Conservation (phyloP, 2,113 vertebrate species). For the Callipepla squamata region DNA sequence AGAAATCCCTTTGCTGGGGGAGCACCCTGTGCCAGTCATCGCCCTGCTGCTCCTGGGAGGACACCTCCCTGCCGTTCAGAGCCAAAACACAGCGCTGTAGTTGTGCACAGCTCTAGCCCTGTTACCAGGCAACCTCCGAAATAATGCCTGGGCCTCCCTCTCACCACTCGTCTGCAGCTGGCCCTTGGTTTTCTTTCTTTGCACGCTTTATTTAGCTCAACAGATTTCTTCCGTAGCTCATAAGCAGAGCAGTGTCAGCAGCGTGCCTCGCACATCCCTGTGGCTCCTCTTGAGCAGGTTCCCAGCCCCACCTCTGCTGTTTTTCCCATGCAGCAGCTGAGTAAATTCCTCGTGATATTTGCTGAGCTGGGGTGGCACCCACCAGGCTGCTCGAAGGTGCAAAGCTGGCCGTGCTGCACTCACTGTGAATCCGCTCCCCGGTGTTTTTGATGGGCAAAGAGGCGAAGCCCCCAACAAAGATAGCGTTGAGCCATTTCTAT, state of each 20-base stretch:
- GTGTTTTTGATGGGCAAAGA: not conserved
- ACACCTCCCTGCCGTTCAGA: not conserved
- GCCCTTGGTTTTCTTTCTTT: constrained; percentile 5
- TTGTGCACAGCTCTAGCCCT: constrained; percentile 41
- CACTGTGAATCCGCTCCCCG: fast-evolving
- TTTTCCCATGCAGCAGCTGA: not conserved
- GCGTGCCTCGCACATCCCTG: not conserved
- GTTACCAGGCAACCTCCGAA: constrained; percentile 71
- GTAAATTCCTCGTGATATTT: not conserved
- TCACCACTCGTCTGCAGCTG: constrained; percentile 15
- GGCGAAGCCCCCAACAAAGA: not conserved
- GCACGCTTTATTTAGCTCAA: not conserved
- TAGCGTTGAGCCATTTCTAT: constrained; percentile 13
- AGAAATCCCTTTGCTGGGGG: not conserved
- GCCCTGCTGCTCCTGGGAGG: not conserved
- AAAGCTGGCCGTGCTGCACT: not conserved
- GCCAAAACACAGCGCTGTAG: not conserved
- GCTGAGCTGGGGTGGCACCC: not conserved
- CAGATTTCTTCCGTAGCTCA: not conserved
- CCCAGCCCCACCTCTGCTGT: not conserved
- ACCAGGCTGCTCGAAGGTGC: not conserved
- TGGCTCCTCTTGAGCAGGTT: not conserved
- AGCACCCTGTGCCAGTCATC: not conserved
- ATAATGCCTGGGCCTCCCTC: not conserved
- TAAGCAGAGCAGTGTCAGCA: not conserved